These are phyloP conservation scores for Cheilosia vulpina DNA, from an alignment of 2,888 invertebrate species.

Conservation along the genomic window DNA sequence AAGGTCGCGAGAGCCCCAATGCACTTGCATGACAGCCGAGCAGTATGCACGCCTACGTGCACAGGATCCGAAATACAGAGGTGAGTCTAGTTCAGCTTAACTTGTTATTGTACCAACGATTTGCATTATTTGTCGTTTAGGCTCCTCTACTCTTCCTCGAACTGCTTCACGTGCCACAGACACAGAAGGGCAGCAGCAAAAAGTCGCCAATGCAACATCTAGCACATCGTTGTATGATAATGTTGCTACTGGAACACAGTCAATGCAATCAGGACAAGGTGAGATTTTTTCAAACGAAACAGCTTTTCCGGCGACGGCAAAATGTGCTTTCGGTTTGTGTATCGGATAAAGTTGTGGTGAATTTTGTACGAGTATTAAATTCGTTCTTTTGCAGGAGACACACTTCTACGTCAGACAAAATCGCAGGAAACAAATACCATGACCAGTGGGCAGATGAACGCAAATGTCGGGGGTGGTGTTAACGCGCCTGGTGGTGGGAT, in stretches of 20 bases:
- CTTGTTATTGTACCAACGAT: constrained; percentile 8
- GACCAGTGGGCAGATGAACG: constrained; percentile 84
- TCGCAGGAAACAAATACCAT: constrained; percentile 89
- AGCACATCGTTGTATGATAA: constrained; percentile 95
- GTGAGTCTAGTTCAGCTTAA: constrained; percentile 82
- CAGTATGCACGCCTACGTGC: constrained; percentile 93
- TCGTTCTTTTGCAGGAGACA: constrained; percentile 78
- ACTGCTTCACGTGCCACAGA: constrained; percentile 89
- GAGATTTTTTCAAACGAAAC: constrained; percentile 72
- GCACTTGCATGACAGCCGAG: constrained; percentile 97
- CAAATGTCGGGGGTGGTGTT: constrained; percentile 77
- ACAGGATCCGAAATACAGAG: constrained; percentile 92
- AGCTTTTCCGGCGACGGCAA: constrained; percentile 12
- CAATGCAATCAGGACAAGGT: constrained; percentile 81
- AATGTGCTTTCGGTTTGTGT: constrained; percentile 52
- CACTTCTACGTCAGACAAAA: constrained; percentile 88
- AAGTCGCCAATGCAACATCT: constrained; percentile 93
- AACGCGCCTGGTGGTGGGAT: constrained; percentile 77
- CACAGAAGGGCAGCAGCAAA: constrained; percentile 86
- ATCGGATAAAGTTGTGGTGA: constrained; percentile 48
- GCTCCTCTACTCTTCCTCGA: constrained; percentile 93
- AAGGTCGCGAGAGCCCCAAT: constrained; percentile 92
- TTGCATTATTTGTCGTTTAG: constrained; percentile 82
- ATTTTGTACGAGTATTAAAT: not conserved
- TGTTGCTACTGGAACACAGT: constrained; percentile 84